Evolutionary conservation across 2,797 vertebrate species (phyloP).

Genomic region (Hephaestus fuliginosus): DNA sequence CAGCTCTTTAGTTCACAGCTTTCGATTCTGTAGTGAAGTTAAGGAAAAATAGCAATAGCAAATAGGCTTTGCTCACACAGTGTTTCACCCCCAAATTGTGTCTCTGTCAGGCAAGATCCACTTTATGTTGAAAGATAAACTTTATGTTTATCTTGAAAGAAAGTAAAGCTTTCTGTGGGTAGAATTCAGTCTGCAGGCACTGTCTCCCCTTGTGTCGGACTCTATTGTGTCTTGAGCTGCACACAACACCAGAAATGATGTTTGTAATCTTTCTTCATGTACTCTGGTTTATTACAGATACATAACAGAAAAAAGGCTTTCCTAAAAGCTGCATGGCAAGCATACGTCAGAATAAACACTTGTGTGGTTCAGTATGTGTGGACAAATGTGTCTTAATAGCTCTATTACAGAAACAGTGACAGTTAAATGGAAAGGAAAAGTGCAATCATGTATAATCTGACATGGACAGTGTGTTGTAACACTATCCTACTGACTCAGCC

Average conservation of each 20-base stretch:
- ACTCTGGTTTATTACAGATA: constrained; percentile 26
- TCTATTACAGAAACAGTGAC: background rate
- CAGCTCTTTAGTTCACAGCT: constrained; percentile 33
- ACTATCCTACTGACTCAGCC: constrained; percentile 12
- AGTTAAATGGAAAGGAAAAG: constrained; percentile 17
- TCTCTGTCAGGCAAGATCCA: constrained; percentile 29
- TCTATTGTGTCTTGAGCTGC: constrained; percentile 41
- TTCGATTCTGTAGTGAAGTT: constrained; percentile 23
- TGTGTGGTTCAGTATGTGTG: constrained; percentile 14
- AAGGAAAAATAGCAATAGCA: constrained; percentile 32
- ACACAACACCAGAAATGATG: constrained; percentile 29
- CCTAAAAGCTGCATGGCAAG: background rate
- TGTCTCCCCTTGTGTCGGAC: constrained; percentile 47
- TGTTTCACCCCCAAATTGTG: constrained; percentile 11
- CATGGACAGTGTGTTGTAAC: constrained; percentile 27
- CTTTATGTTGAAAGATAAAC: constrained; percentile 45
- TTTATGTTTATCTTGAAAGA: too few species aligned
- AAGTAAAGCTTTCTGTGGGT: constrained; percentile 47
- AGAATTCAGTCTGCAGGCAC: constrained; percentile 39
- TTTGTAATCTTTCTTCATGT: constrained; percentile 11
- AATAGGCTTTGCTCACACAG: constrained; percentile 40
- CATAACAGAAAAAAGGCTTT: constrained; percentile 27
- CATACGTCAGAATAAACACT: constrained; percentile 7
- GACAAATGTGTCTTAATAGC: background rate
- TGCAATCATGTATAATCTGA: constrained; percentile 7